Evolutionary conservation across 1,140 invertebrate species (phyloP).

Genomic region (Pseudomyrmex cubaensis): DNA sequence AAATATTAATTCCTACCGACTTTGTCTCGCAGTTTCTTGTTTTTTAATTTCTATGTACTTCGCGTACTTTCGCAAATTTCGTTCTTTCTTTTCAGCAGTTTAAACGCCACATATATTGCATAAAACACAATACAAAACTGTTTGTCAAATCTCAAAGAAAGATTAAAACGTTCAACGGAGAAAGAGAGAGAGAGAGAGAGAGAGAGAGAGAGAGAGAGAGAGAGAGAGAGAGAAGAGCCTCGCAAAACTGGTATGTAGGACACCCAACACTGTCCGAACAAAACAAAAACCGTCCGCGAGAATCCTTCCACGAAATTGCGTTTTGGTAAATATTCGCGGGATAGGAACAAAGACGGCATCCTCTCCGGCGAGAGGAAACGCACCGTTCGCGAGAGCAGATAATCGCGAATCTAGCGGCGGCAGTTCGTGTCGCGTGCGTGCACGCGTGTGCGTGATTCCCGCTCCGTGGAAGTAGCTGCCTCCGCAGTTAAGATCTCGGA

Average conservation of each 20-base stretch:
- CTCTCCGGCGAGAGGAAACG: constrained; percentile 67
- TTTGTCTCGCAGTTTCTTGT: not conserved
- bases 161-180: constrained; percentile 10
- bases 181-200: too few species aligned
- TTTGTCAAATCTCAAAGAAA: not conserved
- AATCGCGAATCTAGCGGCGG: constrained; percentile 66
- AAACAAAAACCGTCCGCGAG: constrained; percentile 34
- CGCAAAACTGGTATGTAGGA: constrained; percentile 19
- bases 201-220: too few species aligned
- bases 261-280: constrained; percentile 28
- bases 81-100: not conserved
- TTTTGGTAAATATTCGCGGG: constrained; percentile 22
- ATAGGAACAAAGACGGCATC: constrained; percentile 39
- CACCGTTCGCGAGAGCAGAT: constrained; percentile 56
- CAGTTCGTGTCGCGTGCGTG: constrained; percentile 48
- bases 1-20: not conserved
- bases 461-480: constrained; percentile 73
- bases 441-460: constrained; percentile 67
- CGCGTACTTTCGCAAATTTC: constrained; percentile 3
- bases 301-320: constrained; percentile 69
- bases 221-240: too few species aligned
- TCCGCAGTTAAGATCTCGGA: constrained; percentile 73
- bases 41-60: not conserved
- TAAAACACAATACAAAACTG: not conserved
- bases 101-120: too few species aligned